phyloP scores from a whole-genome alignment of 1,140 invertebrate genomes.

The Drosophila nigromelanica region DNA sequence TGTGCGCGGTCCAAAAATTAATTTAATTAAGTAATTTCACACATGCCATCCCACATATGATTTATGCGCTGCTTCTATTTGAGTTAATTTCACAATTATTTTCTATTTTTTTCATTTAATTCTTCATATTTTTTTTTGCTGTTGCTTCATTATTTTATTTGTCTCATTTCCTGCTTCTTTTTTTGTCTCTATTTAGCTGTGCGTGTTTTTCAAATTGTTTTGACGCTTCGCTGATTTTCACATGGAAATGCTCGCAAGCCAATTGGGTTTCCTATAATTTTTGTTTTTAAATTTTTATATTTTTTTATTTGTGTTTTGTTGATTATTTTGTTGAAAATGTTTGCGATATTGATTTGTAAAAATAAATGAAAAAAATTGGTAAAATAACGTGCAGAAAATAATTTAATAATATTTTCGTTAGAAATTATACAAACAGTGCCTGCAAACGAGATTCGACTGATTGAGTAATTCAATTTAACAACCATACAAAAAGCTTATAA shows the following conservation, averaged over 20 bases:
- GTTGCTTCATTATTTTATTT: slow-evolving; percentile 14
- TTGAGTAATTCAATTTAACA: slow-evolving; percentile 51
- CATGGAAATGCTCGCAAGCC: slow-evolving; percentile 18
- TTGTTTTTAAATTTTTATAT: too few species aligned
- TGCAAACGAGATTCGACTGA: slow-evolving; percentile 39
- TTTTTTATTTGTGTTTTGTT: background rate
- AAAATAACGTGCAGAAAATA: slow-evolving; percentile 17
- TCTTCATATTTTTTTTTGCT: slow-evolving; percentile 4
- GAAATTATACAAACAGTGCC: slow-evolving; percentile 35
- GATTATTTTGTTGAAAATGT: slow-evolving; percentile 32
- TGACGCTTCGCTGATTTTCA: slow-evolving; percentile 49
- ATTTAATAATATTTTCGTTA: slow-evolving; percentile 51
- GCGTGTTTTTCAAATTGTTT: slow-evolving; percentile 64
- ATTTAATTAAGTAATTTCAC: slow-evolving; percentile 77
- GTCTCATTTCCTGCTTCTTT: background rate
- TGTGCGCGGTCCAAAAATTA: slow-evolving; percentile 58
- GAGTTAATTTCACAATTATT: slow-evolving; percentile 66
- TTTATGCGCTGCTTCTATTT: slow-evolving; percentile 67
- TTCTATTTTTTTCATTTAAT: slow-evolving; percentile 14
- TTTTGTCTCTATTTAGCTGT: slow-evolving; percentile 25
- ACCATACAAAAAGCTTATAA: background rate
- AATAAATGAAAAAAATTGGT: slow-evolving; percentile 33
- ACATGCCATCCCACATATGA: slow-evolving; percentile 70
- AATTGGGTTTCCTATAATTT: slow-evolving; percentile 8
- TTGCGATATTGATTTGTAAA: slow-evolving; percentile 59